Conservation (phyloP, 1,140 invertebrate species). For the Chrysomallon squamiferum region DNA sequence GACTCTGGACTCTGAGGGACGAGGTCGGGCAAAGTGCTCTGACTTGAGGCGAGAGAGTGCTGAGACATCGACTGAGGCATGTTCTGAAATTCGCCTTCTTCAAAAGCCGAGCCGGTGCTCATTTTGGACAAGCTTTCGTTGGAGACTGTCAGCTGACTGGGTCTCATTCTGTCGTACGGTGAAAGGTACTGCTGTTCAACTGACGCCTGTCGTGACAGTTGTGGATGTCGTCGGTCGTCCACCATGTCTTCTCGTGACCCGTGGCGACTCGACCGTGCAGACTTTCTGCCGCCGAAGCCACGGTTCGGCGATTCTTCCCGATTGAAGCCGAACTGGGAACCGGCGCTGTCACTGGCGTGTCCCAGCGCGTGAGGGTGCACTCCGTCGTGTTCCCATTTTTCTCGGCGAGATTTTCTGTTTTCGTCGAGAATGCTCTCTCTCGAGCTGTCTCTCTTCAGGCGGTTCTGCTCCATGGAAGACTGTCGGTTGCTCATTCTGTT, state of each 20-base stretch:
- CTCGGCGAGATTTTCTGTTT: conserved; percentile 30
- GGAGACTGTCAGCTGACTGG: conserved; percentile 39
- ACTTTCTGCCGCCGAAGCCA: conserved; percentile 28
- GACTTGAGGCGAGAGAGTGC: conserved; percentile 32
- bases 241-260: conserved; percentile 50
- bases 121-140: conserved; percentile 41
- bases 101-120: conserved; percentile 19
- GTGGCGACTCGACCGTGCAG: conserved; percentile 37
- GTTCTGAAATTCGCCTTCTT: neutral
- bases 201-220: conserved; percentile 5
- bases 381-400: conserved; percentile 29
- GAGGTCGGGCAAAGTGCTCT: conserved; percentile 44
- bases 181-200: conserved; percentile 5
- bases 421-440: conserved; percentile 50
- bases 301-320: conserved; percentile 55
- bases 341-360: conserved; percentile 39
- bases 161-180: conserved; percentile 28
- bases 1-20: conserved; percentile 30
- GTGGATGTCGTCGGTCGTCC: conserved; percentile 28
- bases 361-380: conserved; percentile 8
- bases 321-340: conserved; percentile 46
- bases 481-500: conserved; percentile 17
- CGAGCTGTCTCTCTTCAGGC: conserved; percentile 45
- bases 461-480: conserved; percentile 17
- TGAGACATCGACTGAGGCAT: conserved; percentile 30